Percentiles rank a stretch among this genome's conserved stretches.
phyloP scores from a whole-genome alignment of 2,888 invertebrate genomes.

The Tenthredo amoena region DNA sequence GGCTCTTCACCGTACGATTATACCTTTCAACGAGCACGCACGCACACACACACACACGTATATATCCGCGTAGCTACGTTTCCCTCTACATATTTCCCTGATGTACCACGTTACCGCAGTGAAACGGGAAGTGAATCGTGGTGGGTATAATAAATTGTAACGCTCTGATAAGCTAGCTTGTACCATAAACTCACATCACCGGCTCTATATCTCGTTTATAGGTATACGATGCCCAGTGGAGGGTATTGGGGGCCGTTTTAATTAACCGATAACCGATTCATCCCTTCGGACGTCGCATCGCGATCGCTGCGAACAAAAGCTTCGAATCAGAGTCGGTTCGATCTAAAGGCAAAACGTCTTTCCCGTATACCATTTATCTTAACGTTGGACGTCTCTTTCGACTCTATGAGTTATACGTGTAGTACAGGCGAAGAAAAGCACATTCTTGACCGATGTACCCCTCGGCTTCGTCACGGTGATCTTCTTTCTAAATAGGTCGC shows the following conservation, averaged over 20 bases:
- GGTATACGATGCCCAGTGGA: neutral
- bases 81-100: neutral
- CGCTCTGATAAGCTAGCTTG: conserved; percentile 15
- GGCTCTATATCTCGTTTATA: neutral
- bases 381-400: neutral
- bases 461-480: neutral
- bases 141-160: neutral
- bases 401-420: neutral
- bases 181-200: neutral
- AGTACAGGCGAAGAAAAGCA: neutral
- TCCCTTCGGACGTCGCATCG: neutral
- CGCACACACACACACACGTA: neutral
- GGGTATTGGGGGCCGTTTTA: neutral
- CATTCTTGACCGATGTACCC: neutral
- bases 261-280: conserved; percentile 44
- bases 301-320: conserved; percentile 5
- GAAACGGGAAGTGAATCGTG: neutral
- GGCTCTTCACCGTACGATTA: neutral
- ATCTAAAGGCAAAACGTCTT: neutral
- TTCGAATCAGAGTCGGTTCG: neutral
- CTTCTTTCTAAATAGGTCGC: neutral
- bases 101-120: neutral
- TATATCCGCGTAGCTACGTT: neutral
- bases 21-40: neutral
- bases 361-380: neutral